Evolutionary conservation across 2,113 vertebrate genomes (phyloP), one percentile per base, ranked within the genome.

Genomic region (Puntigrus tetrazona): DNA sequence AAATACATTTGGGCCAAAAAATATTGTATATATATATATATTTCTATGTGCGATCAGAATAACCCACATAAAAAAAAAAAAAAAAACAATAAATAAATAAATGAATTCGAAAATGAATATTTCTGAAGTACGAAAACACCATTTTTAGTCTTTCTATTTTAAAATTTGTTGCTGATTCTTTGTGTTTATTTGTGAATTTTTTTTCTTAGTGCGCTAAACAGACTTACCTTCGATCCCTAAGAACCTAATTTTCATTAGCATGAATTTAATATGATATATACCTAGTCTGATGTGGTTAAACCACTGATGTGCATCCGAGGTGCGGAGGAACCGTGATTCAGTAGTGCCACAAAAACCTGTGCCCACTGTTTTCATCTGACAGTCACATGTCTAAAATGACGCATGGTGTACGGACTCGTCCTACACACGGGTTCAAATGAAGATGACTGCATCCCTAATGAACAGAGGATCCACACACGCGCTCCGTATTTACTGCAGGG

Each of bases 401-500:
- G 76, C 63, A 86, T 72, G 61, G 77, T 72, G 20, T 55, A 81
- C 70, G 70, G 80, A 43, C 81, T 87, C 73, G 85, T 85, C 61
- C 47, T 13, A 52, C 50, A 57, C 38, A 22, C 10, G 38, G 63
- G 41, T 36, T 34, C 38, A 50, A 41, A 52, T 61, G 41, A 25
- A 85, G 74, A 85, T 55, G 55, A 65, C 72, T 50, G 65, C 59
- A 74, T 45, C 6, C 73, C 29, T 31, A 80, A 36, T 31, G 45
- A 34, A 73, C 11, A 27, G 36, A 67, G 29, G 18, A 76, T 52
- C 4, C 27, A 81, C 16, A 10, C 67, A 43, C 61, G 27, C 18
- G 43, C 52, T 76, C 22, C 43, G 52, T 79, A 79, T 88, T 86
- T 88, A 86, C 63, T 79, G 77, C 84, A 14, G 87, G 52, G 55